Conservation (phyloP, 92 coral and sea anemone species). For the Muricea muricata region DNA sequence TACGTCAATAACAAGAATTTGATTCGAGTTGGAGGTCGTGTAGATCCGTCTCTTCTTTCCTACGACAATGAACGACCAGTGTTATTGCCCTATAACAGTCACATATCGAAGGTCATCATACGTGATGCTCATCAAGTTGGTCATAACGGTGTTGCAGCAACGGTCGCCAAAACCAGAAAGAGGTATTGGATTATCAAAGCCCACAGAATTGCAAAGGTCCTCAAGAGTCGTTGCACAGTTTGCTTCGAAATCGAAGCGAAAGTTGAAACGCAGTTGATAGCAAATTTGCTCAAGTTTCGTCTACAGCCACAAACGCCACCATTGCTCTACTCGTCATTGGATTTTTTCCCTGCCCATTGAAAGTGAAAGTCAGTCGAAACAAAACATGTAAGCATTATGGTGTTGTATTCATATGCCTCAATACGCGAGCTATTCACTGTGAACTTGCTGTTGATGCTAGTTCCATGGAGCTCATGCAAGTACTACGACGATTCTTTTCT, state of each 20-base stretch:
- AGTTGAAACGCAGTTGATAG: constrained; percentile 58
- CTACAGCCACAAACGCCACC: constrained; percentile 66
- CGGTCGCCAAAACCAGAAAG: constrained; percentile 54
- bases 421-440: no score
- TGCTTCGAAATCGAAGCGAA: constrained; percentile 51
- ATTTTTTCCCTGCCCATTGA: constrained; percentile 61
- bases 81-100: constrained; percentile 56
- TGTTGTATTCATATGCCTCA: no score
- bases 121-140: constrained; percentile 61
- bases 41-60: constrained; percentile 62
- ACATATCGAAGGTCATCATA: constrained; percentile 62
- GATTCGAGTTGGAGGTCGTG: constrained; percentile 71
- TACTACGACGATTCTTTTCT: no score
- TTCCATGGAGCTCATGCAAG: constrained; percentile 23
- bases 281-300: constrained; percentile 50
- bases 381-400: constrained; percentile 63
- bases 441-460: no score
- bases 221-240: constrained; percentile 48
- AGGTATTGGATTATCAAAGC: constrained; percentile 67
- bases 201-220: constrained; percentile 49
- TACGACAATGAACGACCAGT: constrained; percentile 60
- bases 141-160: constrained; percentile 65
- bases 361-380: constrained; percentile 67
- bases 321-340: constrained; percentile 58
- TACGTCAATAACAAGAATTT: constrained; percentile 62